phyloP scores from a whole-genome alignment of 2,888 invertebrate species.

The Hybos culiciformis region DNA sequence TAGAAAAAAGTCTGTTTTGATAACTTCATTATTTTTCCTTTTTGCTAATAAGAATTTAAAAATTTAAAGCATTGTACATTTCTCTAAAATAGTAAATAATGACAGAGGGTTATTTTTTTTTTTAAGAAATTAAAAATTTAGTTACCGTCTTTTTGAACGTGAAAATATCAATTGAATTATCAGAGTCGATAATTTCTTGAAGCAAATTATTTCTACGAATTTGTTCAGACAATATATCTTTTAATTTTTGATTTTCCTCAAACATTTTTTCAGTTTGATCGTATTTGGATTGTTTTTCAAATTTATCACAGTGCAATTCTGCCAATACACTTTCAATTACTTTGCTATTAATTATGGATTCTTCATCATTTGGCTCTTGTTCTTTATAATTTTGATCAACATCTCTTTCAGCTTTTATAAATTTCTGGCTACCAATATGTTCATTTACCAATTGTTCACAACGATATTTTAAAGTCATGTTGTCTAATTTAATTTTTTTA shows the following conservation, averaged over 20 bases:
- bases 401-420: conserved; percentile 11
- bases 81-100: too few relatives aligned
- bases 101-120: too few relatives aligned
- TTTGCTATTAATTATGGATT: conserved; percentile 11
- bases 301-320: conserved; percentile 10
- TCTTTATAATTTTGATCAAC: too few relatives aligned
- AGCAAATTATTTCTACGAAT: conserved; percentile 14
- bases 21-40: too few relatives aligned
- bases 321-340: conserved; percentile 14
- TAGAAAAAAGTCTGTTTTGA: too few relatives aligned
- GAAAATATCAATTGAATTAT: conserved; percentile 12
- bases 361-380: conserved; percentile 3
- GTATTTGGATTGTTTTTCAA: too few relatives aligned
- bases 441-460: conserved; percentile 13
- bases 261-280: too few relatives aligned
- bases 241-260: conserved; percentile 14
- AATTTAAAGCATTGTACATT: too few relatives aligned
- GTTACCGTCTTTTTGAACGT: conserved; percentile 13
- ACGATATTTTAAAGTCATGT: conserved; percentile 27
- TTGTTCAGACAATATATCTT: conserved; percentile 14
- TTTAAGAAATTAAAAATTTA: neutral
- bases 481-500: conserved; percentile 32
- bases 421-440: conserved; percentile 3
- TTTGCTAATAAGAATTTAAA: too few relatives aligned
- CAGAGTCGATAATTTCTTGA: conserved; percentile 16